Evolutionary conservation across 2,797 vertebrate species (phyloP).

Genomic region (Lithobates sylvaticus): DNA sequence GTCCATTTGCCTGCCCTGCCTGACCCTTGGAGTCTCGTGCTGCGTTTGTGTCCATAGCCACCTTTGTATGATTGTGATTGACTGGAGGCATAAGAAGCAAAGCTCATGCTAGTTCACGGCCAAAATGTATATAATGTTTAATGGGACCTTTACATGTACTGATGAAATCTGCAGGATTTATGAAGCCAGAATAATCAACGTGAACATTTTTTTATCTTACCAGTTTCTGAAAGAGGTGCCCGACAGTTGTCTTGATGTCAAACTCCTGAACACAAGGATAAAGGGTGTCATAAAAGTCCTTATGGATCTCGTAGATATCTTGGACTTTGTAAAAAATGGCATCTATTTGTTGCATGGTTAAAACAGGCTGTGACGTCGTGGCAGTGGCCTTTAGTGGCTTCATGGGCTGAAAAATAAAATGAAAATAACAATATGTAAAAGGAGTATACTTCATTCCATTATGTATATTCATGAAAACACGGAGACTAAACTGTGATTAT

Average conservation of each 20-base stretch:
- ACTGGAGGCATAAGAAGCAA: too few relatives aligned
- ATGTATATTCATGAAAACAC: background rate
- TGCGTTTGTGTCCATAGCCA: too few relatives aligned
- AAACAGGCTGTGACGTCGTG: conserved; percentile 93
- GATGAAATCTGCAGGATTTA: too few relatives aligned
- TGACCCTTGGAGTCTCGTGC: too few relatives aligned
- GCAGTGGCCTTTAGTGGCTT: conserved; percentile 94
- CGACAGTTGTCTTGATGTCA: conserved; percentile 95
- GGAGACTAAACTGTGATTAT: too few relatives aligned
- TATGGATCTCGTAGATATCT: conserved; percentile 96
- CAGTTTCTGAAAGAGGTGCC: conserved; percentile 97
- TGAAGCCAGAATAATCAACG: background rate
- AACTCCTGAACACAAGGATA: conserved; percentile 93
- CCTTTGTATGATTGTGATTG: too few relatives aligned
- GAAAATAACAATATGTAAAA: background rate
- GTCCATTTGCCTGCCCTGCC: too few relatives aligned
- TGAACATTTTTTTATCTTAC: conserved; percentile 71
- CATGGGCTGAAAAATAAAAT: conserved; percentile 85
- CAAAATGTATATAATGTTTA: too few relatives aligned
- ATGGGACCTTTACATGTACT: too few relatives aligned
- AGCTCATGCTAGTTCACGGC: too few relatives aligned
- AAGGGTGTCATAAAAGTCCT: conserved; percentile 94
- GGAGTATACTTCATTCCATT: background rate
- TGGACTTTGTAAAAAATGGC: conserved; percentile 99
- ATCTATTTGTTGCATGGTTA: conserved; percentile 93